Percentiles rank a stretch among this genome's conserved stretches.
Conservation (phyloP, 64 coral and sea anemone species). For the Montipora efflorescens region DNA sequence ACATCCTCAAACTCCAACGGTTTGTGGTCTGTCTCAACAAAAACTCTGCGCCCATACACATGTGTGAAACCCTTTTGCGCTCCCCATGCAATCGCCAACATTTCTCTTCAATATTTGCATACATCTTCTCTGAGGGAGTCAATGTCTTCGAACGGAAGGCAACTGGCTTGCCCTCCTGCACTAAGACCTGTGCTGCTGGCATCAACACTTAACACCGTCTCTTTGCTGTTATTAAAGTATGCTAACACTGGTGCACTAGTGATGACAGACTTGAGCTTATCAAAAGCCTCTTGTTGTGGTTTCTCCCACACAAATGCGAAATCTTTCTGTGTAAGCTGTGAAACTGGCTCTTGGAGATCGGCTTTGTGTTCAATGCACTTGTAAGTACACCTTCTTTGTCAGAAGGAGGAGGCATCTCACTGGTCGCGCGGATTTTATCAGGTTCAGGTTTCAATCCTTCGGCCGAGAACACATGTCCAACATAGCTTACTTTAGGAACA, state of each 20-base stretch:
- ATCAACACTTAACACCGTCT: constrained; percentile 40
- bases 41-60: no score
- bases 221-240: constrained; percentile 23
- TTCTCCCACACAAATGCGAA: constrained; percentile 43
- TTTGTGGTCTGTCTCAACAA: no score
- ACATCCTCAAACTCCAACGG: no score
- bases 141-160: constrained; percentile 12
- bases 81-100: not conserved
- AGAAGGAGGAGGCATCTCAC: constrained; percentile 14
- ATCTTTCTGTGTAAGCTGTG: constrained; percentile 31
- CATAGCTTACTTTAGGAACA: constrained; percentile 43
- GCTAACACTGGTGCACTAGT: constrained; percentile 15
- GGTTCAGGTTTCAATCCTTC: constrained; percentile 54
- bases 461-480: constrained; percentile 14
- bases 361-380: constrained; percentile 42
- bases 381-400: constrained; percentile 40
- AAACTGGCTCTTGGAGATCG: constrained; percentile 19
- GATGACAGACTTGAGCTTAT: constrained; percentile 28
- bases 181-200: constrained; percentile 43
- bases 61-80: no score
- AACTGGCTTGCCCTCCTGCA: constrained; percentile 37
- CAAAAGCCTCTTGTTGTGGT: constrained; percentile 59
- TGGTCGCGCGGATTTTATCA: constrained; percentile 30
- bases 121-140: not conserved
- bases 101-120: constrained; percentile 12